Conservation (phyloP, 2,888 invertebrate species). For the Volucella zonaria region DNA sequence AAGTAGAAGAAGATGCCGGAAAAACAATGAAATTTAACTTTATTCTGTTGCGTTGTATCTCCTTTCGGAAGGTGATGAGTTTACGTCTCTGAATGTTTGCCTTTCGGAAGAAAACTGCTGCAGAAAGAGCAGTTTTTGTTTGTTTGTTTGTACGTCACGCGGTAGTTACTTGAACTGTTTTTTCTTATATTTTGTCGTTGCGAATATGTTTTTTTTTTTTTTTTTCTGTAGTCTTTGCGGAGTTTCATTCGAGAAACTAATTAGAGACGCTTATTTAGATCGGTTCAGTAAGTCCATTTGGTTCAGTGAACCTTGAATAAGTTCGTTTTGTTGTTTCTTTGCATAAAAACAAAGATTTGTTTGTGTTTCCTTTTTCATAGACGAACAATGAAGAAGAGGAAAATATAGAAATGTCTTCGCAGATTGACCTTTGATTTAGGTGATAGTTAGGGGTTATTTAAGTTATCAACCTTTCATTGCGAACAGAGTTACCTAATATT, state of each 20-base stretch:
- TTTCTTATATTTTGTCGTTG: background rate
- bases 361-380: too few species aligned
- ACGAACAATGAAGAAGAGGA: too few species aligned
- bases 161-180: constrained; percentile 6
- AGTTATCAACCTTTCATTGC: too few species aligned
- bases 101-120: constrained; percentile 37
- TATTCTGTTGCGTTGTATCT: constrained; percentile 9
- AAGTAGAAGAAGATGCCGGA: constrained; percentile 21
- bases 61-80: constrained; percentile 20
- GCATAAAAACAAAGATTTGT: background rate
- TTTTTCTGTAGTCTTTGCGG: constrained; percentile 1
- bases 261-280: constrained; percentile 43
- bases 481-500: too few species aligned
- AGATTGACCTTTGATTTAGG: too few species aligned
- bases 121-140: constrained; percentile 25
- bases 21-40: constrained; percentile 64
- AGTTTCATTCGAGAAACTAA: constrained; percentile 24
- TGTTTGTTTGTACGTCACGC: constrained; percentile 18
- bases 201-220: background rate
- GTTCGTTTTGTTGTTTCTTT: background rate
- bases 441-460: too few species aligned
- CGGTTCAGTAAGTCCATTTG: constrained; percentile 37
- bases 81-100: constrained; percentile 19
- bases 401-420: too few species aligned
- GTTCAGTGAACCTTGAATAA: constrained; percentile 37